Conservation (phyloP, 1,140 invertebrate species). For the Solenopsis fugax region DNA sequence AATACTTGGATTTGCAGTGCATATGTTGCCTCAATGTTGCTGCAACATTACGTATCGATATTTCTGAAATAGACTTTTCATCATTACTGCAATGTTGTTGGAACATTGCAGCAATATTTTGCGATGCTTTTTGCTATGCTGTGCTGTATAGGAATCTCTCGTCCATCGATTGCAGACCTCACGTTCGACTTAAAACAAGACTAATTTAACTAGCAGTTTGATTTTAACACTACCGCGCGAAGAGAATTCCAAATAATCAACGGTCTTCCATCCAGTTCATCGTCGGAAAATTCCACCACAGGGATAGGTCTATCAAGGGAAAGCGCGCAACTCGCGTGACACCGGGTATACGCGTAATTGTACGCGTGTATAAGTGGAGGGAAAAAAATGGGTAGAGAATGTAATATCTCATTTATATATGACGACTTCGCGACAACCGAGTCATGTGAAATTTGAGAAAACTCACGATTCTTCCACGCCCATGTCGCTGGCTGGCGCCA, state of each 20-base stretch:
- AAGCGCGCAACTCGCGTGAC: neutral
- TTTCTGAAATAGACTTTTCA: too few relatives aligned
- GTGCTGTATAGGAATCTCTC: too few relatives aligned
- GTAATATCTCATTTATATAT: neutral
- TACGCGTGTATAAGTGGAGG: neutral
- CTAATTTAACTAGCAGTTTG: neutral
- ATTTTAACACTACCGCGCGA: neutral
- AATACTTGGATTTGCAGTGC: too few relatives aligned
- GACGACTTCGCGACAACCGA: neutral
- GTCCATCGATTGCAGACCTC: neutral
- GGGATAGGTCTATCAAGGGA: neutral
- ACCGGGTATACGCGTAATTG: neutral
- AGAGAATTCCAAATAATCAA: neutral
- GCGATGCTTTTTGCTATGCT: too few relatives aligned
- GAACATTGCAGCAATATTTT: too few relatives aligned
- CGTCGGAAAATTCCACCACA: neutral
- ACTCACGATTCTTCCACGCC: slow-evolving; percentile 17
- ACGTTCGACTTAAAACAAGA: neutral
- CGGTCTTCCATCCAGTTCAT: neutral
- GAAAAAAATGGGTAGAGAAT: neutral
- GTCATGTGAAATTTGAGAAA: slow-evolving; percentile 18
- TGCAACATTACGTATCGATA: too few relatives aligned
- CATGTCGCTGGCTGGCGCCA: neutral
- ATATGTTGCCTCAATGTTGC: too few relatives aligned
- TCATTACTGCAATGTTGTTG: too few relatives aligned